These are phyloP conservation scores for Drosophila phalerata DNA, from an alignment of 2,888 invertebrate genomes.

Conservation along the genomic window DNA sequence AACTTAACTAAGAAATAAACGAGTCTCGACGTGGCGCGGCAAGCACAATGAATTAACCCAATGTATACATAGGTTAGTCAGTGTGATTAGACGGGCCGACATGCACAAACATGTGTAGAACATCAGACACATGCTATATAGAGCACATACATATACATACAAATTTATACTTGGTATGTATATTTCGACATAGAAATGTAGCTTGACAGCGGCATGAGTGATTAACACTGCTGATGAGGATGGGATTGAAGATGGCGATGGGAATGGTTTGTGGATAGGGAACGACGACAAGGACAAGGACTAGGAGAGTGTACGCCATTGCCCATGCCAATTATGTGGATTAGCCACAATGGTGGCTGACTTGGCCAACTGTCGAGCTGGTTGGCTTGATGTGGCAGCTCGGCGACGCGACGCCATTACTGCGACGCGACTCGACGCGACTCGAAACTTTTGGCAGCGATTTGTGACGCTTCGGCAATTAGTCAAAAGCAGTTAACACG, in stretches of 20 bases:
- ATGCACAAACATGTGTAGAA: conserved; percentile 47
- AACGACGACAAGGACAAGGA: background rate
- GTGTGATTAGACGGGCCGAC: conserved; percentile 10
- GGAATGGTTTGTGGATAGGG: background rate
- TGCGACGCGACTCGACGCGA: conserved; percentile 7
- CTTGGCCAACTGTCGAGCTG: conserved; percentile 4
- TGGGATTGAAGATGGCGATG: conserved; percentile 10
- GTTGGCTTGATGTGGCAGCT: conserved; percentile 11
- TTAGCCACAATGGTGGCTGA: conserved; percentile 48
- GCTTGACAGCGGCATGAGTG: conserved; percentile 57
- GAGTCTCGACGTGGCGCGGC: conserved; percentile 41
- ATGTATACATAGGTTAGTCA: conserved; percentile 38
- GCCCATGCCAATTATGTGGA: conserved; percentile 57
- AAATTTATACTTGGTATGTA: background rate
- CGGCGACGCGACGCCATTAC: conserved; percentile 21
- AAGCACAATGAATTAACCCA: conserved; percentile 52
- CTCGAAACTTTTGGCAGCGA: conserved; percentile 57
- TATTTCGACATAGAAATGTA: conserved; percentile 20
- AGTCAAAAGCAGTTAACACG: conserved; percentile 67
- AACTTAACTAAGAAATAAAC: conserved; percentile 66
- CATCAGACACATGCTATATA: conserved; percentile 12
- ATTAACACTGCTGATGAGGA: conserved; percentile 52
- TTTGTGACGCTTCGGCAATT: conserved; percentile 61
- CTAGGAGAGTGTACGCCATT: background rate
- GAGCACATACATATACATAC: background rate